phyloP scores from a whole-genome alignment of 2,113 vertebrate species.

The Siphamia tubifer region DNA sequence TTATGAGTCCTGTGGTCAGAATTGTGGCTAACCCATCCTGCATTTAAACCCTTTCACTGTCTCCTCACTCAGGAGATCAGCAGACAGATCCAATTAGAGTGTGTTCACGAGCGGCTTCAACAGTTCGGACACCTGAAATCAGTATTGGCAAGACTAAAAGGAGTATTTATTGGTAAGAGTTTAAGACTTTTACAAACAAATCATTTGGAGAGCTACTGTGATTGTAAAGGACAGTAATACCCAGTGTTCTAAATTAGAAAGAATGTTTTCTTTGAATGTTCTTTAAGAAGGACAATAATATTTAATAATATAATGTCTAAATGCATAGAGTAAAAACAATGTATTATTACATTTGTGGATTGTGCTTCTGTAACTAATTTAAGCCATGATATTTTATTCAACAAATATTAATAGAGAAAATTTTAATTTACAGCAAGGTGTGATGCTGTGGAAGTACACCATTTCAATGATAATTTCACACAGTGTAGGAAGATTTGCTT shows the following conservation, averaged over 20 bases:
- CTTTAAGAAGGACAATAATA: background rate
- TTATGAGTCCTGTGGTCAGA: background rate
- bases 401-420: slow-evolving; percentile 46
- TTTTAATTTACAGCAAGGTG: slow-evolving; percentile 82
- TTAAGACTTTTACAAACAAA: slow-evolving; percentile 33
- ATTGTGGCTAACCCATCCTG: background rate
- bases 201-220: slow-evolving; percentile 37
- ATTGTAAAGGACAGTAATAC: background rate
- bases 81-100: slow-evolving; percentile 55
- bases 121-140: slow-evolving; percentile 48
- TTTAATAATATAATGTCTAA: too few relatives aligned
- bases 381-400: slow-evolving; percentile 79
- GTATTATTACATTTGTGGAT: slow-evolving; percentile 39
- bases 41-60: background rate
- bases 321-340: background rate
- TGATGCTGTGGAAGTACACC: background rate
- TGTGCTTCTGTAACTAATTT: slow-evolving; percentile 82
- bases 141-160: slow-evolving; percentile 32
- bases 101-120: slow-evolving; percentile 34
- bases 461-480: slow-evolving; percentile 1
- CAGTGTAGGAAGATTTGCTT: slow-evolving; percentile 1
- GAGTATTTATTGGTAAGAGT: slow-evolving; percentile 18
- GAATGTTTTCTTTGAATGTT: background rate
- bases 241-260: background rate
- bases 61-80: background rate